Percentiles rank a stretch among this genome's conserved stretches.
Evolutionary conservation across 2,888 invertebrate genomes (phyloP).

Genomic region (Seira musarum): DNA sequence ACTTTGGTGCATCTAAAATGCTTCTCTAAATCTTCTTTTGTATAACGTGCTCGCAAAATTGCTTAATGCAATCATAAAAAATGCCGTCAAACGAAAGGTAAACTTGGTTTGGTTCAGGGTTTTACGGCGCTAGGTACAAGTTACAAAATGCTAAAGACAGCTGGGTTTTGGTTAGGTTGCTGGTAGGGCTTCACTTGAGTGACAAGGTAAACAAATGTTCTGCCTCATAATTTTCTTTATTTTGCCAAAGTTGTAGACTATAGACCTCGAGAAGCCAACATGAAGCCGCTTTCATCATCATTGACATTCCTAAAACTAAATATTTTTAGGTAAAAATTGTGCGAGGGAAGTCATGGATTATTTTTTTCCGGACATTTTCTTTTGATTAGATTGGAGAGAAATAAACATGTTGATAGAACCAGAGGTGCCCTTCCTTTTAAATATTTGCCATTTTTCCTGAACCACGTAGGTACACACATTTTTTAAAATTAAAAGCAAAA

Average conservation of each 20-base stretch:
- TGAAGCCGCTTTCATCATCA: neutral
- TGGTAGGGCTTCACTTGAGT: neutral
- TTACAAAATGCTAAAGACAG: too few relatives aligned
- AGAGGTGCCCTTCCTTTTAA: neutral
- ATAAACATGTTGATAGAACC: neutral
- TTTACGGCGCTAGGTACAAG: too few relatives aligned
- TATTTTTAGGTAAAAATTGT: neutral
- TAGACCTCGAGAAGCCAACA: neutral
- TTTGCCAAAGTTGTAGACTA: neutral
- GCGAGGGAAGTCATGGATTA: neutral
- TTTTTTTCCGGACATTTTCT: neutral
- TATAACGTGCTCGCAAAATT: too few relatives aligned
- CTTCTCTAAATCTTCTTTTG: too few relatives aligned
- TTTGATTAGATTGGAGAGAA: conserved; percentile 2
- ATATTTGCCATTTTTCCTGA: too few relatives aligned
- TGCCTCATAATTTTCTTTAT: neutral
- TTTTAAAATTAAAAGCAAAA: too few relatives aligned
- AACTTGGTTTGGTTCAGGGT: too few relatives aligned
- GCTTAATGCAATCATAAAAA: too few relatives aligned
- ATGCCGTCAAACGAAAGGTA: too few relatives aligned
- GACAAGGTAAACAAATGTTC: conserved; percentile 4
- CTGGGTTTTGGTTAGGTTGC: too few relatives aligned
- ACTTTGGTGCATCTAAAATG: too few relatives aligned
- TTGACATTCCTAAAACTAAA: neutral
- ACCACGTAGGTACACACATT: too few relatives aligned